Evolutionary conservation across 1,140 invertebrate species (phyloP).

Genomic region (Archivesica marissinica): DNA sequence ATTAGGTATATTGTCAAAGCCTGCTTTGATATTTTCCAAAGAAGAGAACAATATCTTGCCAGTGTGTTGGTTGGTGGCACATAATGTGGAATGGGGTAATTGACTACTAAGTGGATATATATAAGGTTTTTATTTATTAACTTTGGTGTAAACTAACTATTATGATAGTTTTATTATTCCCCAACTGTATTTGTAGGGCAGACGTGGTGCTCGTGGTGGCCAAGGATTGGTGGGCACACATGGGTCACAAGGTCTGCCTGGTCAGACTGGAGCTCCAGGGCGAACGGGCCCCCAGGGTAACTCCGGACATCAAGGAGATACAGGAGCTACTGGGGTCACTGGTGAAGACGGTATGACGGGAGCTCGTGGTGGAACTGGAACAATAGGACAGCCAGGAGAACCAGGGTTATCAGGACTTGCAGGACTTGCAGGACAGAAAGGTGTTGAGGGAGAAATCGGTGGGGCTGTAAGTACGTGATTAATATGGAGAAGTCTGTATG

Average conservation of each 20-base stretch:
- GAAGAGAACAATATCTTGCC: no score
- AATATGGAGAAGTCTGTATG: no score
- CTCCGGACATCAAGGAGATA: conserved; percentile 71
- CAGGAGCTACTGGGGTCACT: conserved; percentile 71
- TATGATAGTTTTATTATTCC: no score
- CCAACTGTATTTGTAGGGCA: conserved; percentile 69
- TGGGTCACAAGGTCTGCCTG: conserved; percentile 83
- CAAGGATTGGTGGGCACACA: conserved; percentile 77
- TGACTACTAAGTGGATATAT: no score
- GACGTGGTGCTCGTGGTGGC: conserved; percentile 70
- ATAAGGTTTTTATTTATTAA: no score
- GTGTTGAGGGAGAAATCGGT: conserved; percentile 69
- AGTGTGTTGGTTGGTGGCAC: no score
- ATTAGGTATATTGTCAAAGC: no score
- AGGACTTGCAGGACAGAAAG: conserved; percentile 70
- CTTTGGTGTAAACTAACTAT: no score
- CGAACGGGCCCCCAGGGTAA: conserved; percentile 72
- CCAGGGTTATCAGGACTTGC: conserved; percentile 68
- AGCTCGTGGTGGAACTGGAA: conserved; percentile 68
- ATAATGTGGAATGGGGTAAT: no score
- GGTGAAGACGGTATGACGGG: conserved; percentile 75
- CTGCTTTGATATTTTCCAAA: no score
- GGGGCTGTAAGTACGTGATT: conserved; percentile 68
- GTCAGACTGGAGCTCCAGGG: conserved; percentile 74
- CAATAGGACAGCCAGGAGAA: conserved; percentile 66